Percentiles rank a stretch among this genome's conserved stretches.
These are phyloP conservation scores for Notothenia coriiceps DNA, from an alignment of 2,113 vertebrate species.

Conservation along the genomic window DNA sequence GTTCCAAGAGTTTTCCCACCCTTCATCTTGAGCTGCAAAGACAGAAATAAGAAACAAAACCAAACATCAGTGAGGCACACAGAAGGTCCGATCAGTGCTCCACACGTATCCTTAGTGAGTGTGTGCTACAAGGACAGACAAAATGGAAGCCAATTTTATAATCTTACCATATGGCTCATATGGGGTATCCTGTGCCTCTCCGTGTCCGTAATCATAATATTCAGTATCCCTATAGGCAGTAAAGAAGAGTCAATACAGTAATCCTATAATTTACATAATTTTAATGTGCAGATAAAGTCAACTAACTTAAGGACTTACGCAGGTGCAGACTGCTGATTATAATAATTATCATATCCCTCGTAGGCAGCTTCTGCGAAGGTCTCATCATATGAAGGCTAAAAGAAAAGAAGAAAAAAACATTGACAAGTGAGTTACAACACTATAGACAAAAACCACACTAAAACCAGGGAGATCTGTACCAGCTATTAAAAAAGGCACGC, in stretches of 20 bases:
- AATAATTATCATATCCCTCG: slow-evolving; percentile 94
- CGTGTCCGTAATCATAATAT: slow-evolving; percentile 98
- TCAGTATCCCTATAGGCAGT: slow-evolving; percentile 90
- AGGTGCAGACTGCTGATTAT: slow-evolving; percentile 91
- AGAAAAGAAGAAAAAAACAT: not conserved
- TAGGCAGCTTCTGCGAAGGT: slow-evolving; percentile 91
- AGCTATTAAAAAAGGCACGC: not conserved
- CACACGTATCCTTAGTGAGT: too few species aligned
- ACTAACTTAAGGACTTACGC: slow-evolving; percentile 85
- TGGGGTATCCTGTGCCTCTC: slow-evolving; percentile 90
- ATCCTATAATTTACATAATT: accelerated
- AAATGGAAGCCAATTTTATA: not conserved
- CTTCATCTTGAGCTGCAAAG: slow-evolving; percentile 90
- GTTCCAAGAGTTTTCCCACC: slow-evolving; percentile 90
- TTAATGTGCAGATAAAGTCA: not conserved
- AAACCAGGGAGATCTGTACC: not conserved
- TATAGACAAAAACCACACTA: too few species aligned
- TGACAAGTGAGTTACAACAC: not conserved
- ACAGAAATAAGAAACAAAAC: slow-evolving; percentile 37
- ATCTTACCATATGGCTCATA: slow-evolving; percentile 94
- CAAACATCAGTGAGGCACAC: not conserved
- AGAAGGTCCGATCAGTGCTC: not conserved
- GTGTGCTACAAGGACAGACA: not conserved
- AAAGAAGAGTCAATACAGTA: not conserved
- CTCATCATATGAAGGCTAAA: slow-evolving; percentile 91